Percentiles rank a stretch among this genome's conserved stretches.
phyloP scores from a whole-genome alignment of 2,113 vertebrate species.

The Morone saxatilis region DNA sequence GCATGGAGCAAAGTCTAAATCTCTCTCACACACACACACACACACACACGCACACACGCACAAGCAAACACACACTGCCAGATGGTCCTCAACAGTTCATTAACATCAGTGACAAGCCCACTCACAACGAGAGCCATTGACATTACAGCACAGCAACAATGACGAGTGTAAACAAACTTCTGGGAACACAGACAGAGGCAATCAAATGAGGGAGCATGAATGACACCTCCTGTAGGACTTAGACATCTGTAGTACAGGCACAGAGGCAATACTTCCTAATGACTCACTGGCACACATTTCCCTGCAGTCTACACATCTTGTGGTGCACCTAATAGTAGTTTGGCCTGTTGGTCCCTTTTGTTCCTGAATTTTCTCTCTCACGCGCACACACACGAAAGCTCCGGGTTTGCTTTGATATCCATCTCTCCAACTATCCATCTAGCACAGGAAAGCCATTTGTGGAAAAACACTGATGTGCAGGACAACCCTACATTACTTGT shows the following conservation, averaged over 20 bases:
- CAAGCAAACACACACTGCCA: slow-evolving; percentile 23
- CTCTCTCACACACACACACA: too few relatives aligned
- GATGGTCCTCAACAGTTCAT: slow-evolving; percentile 55
- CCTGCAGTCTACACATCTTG: background rate
- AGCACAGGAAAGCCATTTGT: background rate
- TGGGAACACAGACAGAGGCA: slow-evolving; percentile 5
- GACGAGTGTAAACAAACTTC: slow-evolving; percentile 33
- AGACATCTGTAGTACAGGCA: background rate
- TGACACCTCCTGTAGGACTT: background rate
- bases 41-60: background rate
- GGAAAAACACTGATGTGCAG: background rate
- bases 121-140: background rate
- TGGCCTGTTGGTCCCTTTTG: background rate
- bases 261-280: background rate
- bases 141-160: slow-evolving; percentile 4
- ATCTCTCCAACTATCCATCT: too few relatives aligned
- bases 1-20: slow-evolving; percentile 10
- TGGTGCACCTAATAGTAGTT: background rate
- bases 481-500: background rate
- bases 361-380: background rate
- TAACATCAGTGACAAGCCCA: slow-evolving; percentile 29
- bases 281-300: background rate
- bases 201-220: background rate
- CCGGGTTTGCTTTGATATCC: background rate
- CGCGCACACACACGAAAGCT: background rate